These are phyloP conservation scores for Castor canadensis DNA, from an alignment of 2,113 vertebrate species.

Conservation along the genomic window DNA sequence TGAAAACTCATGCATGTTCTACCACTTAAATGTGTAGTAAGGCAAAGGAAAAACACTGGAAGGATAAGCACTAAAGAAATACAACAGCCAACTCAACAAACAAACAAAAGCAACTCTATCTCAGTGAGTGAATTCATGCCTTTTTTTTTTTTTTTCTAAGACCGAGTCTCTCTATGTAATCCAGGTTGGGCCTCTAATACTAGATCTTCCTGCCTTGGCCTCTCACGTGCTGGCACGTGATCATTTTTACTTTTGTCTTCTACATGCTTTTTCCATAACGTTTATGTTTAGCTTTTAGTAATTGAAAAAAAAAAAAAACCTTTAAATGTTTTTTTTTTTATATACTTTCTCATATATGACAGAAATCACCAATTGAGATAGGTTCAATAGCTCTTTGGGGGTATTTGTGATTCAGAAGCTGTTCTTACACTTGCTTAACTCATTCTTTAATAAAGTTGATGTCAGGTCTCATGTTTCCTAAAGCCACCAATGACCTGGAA, in stretches of 20 bases:
- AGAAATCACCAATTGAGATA: background rate
- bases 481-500: background rate
- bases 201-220: background rate
- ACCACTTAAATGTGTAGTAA: background rate
- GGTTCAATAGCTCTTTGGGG: background rate
- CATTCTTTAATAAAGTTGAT: background rate
- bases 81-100: background rate
- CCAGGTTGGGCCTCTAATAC: background rate
- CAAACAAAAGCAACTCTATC: background rate
- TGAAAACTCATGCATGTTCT: background rate
- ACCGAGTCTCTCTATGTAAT: background rate
- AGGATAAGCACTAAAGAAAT: background rate
- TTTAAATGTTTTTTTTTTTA: background rate
- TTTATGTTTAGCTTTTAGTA: background rate
- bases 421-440: background rate
- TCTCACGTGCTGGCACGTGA: background rate
- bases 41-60: background rate
- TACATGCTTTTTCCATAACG: background rate
- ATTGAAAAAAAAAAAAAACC: conserved; percentile 7
- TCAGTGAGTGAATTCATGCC: background rate
- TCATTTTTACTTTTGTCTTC: conserved; percentile 5
- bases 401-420: background rate
- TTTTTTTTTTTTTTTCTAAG: background rate
- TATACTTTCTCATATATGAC: background rate
- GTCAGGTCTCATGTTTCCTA: background rate